phyloP scores from a whole-genome alignment of 2,797 vertebrate species.

The Poecile montanus region DNA sequence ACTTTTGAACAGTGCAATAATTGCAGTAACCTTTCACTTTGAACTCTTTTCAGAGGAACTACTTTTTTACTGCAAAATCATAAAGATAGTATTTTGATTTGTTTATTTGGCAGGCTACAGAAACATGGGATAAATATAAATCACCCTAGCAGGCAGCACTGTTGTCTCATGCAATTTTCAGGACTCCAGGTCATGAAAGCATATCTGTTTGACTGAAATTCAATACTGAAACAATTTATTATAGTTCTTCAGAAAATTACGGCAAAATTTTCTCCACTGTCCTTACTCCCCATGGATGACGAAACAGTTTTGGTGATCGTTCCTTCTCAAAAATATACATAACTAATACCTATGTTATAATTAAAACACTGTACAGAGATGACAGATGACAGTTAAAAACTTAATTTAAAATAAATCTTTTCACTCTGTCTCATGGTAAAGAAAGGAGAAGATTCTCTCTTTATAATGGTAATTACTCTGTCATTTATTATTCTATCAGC shows the following conservation, averaged over 20 bases:
- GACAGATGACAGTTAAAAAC: slow-evolving; percentile 99
- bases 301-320: slow-evolving; percentile 80
- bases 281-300: slow-evolving; percentile 67
- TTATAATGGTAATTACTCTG: slow-evolving; percentile 99
- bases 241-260: slow-evolving; percentile 69
- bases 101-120: slow-evolving; percentile 50
- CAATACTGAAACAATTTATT: slow-evolving; percentile 74
- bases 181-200: slow-evolving; percentile 54
- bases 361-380: slow-evolving; percentile 96
- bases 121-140: slow-evolving; percentile 33
- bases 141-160: slow-evolving; percentile 24
- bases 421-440: slow-evolving; percentile 99
- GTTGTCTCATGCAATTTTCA: slow-evolving; percentile 63
- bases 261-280: slow-evolving; percentile 69
- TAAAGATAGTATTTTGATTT: slow-evolving; percentile 51
- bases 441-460: slow-evolving; percentile 99
- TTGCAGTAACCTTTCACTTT: slow-evolving; percentile 20
- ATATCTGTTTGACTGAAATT: slow-evolving; percentile 68
- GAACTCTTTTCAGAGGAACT: slow-evolving; percentile 31
- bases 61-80: slow-evolving; percentile 45
- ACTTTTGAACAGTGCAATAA: slow-evolving; percentile 53
- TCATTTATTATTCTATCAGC: slow-evolving; percentile 99
- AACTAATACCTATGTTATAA: slow-evolving; percentile 99
- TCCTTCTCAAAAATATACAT: slow-evolving; percentile 89
- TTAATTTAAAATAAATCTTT: slow-evolving; percentile 99